Evolutionary conservation across 1,140 invertebrate species (phyloP).

Genomic region (Muscidifurax raptorellus): DNA sequence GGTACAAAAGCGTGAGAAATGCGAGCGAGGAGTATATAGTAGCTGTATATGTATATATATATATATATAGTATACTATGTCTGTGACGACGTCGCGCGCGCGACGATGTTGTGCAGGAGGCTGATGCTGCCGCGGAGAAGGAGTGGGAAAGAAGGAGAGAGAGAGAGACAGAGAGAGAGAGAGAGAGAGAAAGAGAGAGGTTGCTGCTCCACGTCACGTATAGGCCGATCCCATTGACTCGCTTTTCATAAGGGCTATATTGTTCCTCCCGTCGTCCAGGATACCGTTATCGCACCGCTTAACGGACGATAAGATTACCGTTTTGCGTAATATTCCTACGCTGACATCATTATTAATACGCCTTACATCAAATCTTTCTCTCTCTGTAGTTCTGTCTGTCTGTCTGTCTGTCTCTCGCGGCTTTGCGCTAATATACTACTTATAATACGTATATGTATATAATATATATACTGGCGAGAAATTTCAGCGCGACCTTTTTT

Average conservation of each 20-base stretch:
- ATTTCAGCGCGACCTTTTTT: conserved; percentile 7
- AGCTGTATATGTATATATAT: no score
- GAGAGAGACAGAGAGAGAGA: conserved; percentile 24
- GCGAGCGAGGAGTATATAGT: not conserved
- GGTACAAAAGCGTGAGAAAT: conserved; percentile 53
- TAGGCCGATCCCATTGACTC: conserved; percentile 41
- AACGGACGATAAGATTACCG: conserved; percentile 55
- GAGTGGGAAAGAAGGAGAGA: not conserved
- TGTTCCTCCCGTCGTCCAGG: conserved; percentile 44
- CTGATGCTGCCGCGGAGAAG: not conserved
- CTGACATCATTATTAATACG: conserved; percentile 51
- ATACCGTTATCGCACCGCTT: conserved; percentile 53
- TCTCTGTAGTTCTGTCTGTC: conserved; percentile 29
- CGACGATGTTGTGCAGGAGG: not conserved
- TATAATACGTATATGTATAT: not conserved
- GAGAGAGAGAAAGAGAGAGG: conserved; percentile 2
- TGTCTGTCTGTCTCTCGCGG: conserved; percentile 31
- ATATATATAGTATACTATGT: not conserved
- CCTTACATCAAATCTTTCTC: conserved; percentile 34
- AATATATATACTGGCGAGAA: no score
- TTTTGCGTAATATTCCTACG: conserved; percentile 51
- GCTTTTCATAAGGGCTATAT: conserved; percentile 54
- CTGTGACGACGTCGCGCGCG: not conserved
- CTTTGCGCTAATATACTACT: not conserved
- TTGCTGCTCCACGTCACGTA: conserved; percentile 23